A percentile compares a stretch with the other conserved stretches of the same genome.
phyloP scores from a whole-genome alignment of 2,113 vertebrate genomes.

The Saguinus imperator region DNA sequence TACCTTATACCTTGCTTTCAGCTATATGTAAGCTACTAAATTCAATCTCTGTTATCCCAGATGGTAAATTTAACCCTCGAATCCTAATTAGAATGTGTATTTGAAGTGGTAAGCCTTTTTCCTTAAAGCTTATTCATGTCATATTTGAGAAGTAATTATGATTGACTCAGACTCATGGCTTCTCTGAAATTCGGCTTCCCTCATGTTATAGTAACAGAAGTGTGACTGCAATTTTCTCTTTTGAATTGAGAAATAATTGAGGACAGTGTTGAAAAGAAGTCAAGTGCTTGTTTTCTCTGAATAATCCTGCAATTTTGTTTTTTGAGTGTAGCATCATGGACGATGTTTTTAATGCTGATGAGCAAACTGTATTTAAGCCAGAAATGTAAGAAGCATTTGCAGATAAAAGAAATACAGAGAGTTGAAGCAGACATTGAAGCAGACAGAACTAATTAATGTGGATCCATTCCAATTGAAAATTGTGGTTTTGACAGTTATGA shows the following conservation, averaged over 20 bases:
- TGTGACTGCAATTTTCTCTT: constrained; percentile 29
- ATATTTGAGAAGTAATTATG: constrained; percentile 28
- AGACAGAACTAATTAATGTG: constrained; percentile 40
- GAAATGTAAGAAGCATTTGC: constrained; percentile 42
- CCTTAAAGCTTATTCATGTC: constrained; percentile 15
- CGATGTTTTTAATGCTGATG: constrained; percentile 59
- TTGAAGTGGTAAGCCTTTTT: constrained; percentile 30
- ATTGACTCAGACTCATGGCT: not conserved
- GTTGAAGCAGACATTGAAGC: constrained; percentile 27
- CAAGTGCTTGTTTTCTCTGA: constrained; percentile 60
- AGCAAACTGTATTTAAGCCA: constrained; percentile 6
- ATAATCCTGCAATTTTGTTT: constrained; percentile 52
- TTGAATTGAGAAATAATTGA: constrained; percentile 69
- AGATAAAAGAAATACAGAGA: not conserved
- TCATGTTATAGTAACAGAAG: constrained; percentile 3
- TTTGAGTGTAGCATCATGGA: constrained; percentile 13
- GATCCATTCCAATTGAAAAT: not conserved
- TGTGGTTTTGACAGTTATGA: not conserved
- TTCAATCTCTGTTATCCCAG: not conserved
- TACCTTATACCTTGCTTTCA: not conserved
- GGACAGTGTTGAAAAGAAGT: constrained; percentile 57
- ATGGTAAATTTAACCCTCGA: constrained; percentile 8
- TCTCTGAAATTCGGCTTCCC: not conserved
- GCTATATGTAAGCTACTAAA: not conserved
- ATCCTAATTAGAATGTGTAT: not conserved